Evolutionary conservation across 1,140 invertebrate species (phyloP).

Genomic region (Leptopilina clavipes): DNA sequence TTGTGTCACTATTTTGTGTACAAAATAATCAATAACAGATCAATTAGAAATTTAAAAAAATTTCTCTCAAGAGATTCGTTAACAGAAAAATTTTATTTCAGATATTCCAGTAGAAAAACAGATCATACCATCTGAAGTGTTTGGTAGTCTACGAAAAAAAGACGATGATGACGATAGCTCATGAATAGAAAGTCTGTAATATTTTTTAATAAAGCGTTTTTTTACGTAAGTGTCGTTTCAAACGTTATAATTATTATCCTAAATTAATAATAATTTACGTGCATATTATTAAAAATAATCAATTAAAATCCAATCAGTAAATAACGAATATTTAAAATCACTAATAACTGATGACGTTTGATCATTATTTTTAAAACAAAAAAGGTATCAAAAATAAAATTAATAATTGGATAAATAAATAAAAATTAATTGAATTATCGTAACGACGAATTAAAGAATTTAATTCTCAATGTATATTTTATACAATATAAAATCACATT

Average conservation of each 20-base stretch:
- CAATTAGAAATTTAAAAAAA: conserved; percentile 43
- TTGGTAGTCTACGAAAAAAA: conserved; percentile 82
- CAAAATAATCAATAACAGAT: too few species aligned
- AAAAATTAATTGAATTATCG: neutral
- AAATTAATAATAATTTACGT: too few species aligned
- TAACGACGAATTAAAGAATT: conserved; percentile 23
- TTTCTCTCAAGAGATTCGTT: conserved; percentile 35
- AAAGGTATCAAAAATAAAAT: neutral
- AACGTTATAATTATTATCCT: neutral
- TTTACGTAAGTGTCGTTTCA: neutral
- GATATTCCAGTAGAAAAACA: conserved; percentile 87
- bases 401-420: neutral
- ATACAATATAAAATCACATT: conserved; percentile 10
- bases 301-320: neutral
- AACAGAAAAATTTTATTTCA: conserved; percentile 63
- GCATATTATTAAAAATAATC: neutral
- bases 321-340: too few species aligned
- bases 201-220: conserved; percentile 14
- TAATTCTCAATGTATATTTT: conserved; percentile 11
- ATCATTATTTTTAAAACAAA: too few species aligned
- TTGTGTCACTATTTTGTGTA: too few species aligned
- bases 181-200: conserved; percentile 9
- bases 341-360: too few species aligned
- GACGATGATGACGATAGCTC: conserved; percentile 63
- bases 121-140: conserved; percentile 88